Evolutionary conservation across 2,797 vertebrate species (phyloP), one percentile per base, ranked within the genome.

Genomic region (Oreonectes daqikongensis): DNA sequence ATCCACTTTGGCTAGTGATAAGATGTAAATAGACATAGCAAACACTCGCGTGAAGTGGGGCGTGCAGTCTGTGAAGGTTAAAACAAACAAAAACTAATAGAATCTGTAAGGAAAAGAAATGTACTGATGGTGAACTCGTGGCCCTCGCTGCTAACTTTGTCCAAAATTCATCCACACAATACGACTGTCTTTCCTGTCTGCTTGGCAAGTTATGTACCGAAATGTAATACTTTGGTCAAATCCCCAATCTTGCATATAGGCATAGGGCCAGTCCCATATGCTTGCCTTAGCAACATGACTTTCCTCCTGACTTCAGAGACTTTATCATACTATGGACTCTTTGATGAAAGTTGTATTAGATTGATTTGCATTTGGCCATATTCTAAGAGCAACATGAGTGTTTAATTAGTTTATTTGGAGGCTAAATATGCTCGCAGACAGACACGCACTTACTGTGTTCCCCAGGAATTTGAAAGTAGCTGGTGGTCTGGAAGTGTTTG

Each of bases 391-490:
- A 57, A 18, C 63, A 66, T 28, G 35, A 66, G 72, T 57, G 35
- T 65, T 75, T 66, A 18, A 55, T 67, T 66, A 42, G 35, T 55
- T 66, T 46, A 75, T 67, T 66, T 57, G 48, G 72, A 65, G 61
- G 65, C 63, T 57, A n/a, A 55, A 67, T 32, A 52, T 46, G 48
- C 26, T 40, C 30, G 61, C 69, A 69, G 42, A 59, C 35, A 71
- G 22, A 69, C 32, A 69, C n/a, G 14, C 28, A 69, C 50, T 57
- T 32, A 28, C 48, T n/a, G 38, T 44, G 50, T 32, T 48, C 53
- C 63, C 59, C n/a, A 61, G 61, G 61, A 67, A 76, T 79, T 79
- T 72, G 40, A 60, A 76, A 76, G 71, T 73, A 72, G 42, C 72
- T 26, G 65, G 55, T 44, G 8, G 24, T 75, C 55, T 79, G 76